phyloP scores from a whole-genome alignment of 2,797 vertebrate genomes.

The Megalops cyprinoides region DNA sequence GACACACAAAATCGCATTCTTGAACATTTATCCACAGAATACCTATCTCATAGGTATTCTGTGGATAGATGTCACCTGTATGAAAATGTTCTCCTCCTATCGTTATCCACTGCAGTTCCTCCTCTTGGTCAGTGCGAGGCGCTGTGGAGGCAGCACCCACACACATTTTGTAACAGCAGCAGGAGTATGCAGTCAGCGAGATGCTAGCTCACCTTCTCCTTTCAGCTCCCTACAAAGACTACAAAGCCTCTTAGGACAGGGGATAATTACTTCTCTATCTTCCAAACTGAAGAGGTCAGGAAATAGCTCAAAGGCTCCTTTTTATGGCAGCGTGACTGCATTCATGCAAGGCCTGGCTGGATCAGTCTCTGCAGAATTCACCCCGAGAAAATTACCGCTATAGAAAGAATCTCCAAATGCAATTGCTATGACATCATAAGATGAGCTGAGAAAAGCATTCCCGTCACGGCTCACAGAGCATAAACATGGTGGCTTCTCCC shows the following conservation, averaged over 20 bases:
- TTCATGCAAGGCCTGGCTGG: neutral
- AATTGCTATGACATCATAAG: neutral
- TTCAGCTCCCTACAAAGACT: constrained; percentile 6
- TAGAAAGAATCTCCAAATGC: neutral
- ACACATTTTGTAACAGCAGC: too few relatives aligned
- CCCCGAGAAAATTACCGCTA: neutral
- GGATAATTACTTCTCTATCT: constrained; percentile 29
- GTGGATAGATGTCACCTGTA: too few relatives aligned
- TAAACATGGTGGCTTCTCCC: too few relatives aligned
- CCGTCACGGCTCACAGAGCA: neutral
- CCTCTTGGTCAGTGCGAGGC: too few relatives aligned
- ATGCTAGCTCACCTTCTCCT: constrained; percentile 20
- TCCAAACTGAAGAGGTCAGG: constrained; percentile 20
- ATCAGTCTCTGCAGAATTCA: constrained; percentile 5
- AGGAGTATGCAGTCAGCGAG: too few relatives aligned
- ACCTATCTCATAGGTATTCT: too few relatives aligned
- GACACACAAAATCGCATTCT: neutral
- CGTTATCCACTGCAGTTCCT: too few relatives aligned
- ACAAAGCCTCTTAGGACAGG: constrained; percentile 24
- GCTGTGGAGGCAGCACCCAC: too few relatives aligned
- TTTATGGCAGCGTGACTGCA: neutral
- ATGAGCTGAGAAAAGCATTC: neutral
- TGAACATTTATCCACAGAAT: too few relatives aligned
- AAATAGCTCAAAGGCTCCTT: constrained; percentile 27
- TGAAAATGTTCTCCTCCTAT: too few relatives aligned